A percentile compares a stretch with the other conserved stretches of the same genome.
phyloP scores from a whole-genome alignment of 2,113 vertebrate genomes.

The Prietella phreatophila region DNA sequence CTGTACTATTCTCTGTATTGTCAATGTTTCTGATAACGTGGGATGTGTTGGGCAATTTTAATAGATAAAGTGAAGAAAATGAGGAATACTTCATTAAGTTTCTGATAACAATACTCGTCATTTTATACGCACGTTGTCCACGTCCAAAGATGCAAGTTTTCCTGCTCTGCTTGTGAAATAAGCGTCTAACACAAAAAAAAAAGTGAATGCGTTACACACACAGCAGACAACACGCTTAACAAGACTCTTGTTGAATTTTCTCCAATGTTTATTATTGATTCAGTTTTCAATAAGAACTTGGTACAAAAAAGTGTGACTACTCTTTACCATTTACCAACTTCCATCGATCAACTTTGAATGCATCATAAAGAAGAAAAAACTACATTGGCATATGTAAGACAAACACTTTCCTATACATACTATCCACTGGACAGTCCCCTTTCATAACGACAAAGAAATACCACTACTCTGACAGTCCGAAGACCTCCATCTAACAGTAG shows the following conservation, averaged over 20 bases:
- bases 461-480: slow-evolving; percentile 79
- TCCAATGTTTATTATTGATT: slow-evolving; percentile 71
- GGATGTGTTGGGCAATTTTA: neutral
- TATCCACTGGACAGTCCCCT: slow-evolving; percentile 84
- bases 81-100: neutral
- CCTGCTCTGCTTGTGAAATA: neutral
- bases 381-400: slow-evolving; percentile 94
- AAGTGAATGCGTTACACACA: neutral
- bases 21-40: neutral
- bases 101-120: neutral
- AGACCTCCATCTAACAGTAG: slow-evolving; percentile 72
- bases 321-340: slow-evolving; percentile 68
- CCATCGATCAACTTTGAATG: slow-evolving; percentile 82
- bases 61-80: neutral
- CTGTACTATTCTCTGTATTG: neutral
- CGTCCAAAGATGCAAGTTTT: neutral
- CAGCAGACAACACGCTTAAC: neutral
- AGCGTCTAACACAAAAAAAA: neutral
- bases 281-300: slow-evolving; percentile 71
- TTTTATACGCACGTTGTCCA: neutral
- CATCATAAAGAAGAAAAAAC: slow-evolving; percentile 86
- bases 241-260: slow-evolving; percentile 48
- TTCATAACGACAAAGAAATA: slow-evolving; percentile 64
- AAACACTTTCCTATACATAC: slow-evolving; percentile 91
- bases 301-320: slow-evolving; percentile 77